Conservation (phyloP, 2,113 vertebrate species). For the Cepphus grylle region DNA sequence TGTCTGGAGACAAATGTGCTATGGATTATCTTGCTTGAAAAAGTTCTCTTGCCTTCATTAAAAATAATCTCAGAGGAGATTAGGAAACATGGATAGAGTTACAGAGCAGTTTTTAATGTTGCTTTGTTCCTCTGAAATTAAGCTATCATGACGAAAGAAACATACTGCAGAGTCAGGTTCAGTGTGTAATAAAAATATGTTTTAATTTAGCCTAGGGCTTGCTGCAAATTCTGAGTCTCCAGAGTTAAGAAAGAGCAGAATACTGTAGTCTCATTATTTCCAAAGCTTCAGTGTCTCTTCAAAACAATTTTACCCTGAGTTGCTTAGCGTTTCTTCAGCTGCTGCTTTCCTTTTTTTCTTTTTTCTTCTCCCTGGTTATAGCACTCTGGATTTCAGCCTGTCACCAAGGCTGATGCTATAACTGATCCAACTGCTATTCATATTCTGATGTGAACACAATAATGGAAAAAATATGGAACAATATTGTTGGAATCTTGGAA, state of each 20-base stretch:
- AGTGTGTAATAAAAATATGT: background rate
- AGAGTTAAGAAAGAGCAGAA: background rate
- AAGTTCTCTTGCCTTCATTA: background rate
- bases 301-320: background rate
- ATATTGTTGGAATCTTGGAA: background rate
- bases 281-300: background rate
- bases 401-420: background rate
- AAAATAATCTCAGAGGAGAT: background rate
- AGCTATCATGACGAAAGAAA: background rate
- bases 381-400: background rate
- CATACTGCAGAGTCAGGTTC: background rate
- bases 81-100: background rate
- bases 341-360: background rate
- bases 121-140: background rate
- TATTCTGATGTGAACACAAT: background rate
- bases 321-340: background rate
- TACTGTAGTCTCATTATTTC: background rate
- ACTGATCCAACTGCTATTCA: background rate
- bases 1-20: background rate
- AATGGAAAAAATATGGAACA: background rate
- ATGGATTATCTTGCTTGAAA: background rate
- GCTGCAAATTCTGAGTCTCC: background rate
- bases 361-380: background rate
- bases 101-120: background rate
- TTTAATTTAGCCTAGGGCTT: background rate